Evolutionary conservation across 2,888 invertebrate species (phyloP).

Genomic region (Anthophora plumipes): DNA sequence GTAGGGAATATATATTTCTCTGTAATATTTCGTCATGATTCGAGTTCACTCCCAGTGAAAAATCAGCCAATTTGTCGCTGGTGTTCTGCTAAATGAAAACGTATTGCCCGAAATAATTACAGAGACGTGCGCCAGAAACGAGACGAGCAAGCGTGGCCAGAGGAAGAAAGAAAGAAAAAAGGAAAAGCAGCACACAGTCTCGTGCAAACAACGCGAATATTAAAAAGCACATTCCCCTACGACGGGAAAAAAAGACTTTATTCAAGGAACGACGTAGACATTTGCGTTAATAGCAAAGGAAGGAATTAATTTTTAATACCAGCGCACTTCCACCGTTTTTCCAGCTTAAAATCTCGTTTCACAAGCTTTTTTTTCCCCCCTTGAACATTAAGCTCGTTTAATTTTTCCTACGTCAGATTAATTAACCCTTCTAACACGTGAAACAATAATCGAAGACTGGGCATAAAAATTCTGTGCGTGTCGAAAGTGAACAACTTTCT

Average conservation of each 20-base stretch:
- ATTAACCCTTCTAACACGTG: background rate
- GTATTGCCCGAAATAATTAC: constrained; percentile 12
- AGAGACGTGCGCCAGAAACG: background rate
- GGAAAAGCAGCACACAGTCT: background rate
- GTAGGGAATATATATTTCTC: background rate
- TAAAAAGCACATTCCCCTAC: background rate
- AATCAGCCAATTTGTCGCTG: background rate
- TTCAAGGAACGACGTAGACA: background rate
- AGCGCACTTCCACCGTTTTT: background rate
- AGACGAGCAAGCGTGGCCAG: too few species aligned
- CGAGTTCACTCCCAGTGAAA: too few species aligned
- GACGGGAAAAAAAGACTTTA: background rate
- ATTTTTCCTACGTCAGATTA: background rate
- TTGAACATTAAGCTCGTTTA: background rate
- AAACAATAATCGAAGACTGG: background rate
- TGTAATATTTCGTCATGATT: background rate
- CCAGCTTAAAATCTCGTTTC: background rate
- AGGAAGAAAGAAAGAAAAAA: too few species aligned
- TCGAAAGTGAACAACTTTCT: too few species aligned
- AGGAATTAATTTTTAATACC: constrained; percentile 27
- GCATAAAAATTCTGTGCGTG: too few species aligned
- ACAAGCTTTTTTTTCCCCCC: background rate
- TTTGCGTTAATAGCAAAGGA: background rate
- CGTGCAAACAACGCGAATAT: background rate
- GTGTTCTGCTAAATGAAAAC: constrained; percentile 8